phyloP scores from a whole-genome alignment of 2,888 invertebrate genomes.

The Drosophila greeni region DNA sequence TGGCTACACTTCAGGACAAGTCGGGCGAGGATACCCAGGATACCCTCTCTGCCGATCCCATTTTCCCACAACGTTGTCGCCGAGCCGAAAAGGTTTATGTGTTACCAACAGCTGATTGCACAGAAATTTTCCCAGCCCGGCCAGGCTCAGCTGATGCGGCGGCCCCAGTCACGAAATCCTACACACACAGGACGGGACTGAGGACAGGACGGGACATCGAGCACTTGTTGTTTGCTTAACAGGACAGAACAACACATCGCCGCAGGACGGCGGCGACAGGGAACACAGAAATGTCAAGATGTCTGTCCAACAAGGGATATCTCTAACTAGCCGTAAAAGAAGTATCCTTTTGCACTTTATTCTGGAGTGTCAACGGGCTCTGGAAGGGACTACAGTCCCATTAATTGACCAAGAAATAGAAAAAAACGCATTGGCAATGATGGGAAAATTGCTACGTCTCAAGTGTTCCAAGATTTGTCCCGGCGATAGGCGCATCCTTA shows the following conservation, averaged over 20 bases:
- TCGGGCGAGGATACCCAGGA: constrained; percentile 2
- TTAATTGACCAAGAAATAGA: constrained; percentile 62
- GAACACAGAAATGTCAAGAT: constrained; percentile 70
- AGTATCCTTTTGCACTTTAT: constrained; percentile 65
- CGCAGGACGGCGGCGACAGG: constrained; percentile 46
- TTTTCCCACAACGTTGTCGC: constrained; percentile 63
- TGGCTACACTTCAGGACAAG: constrained; percentile 57
- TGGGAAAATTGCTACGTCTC: constrained; percentile 65
- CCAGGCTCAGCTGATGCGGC: constrained; percentile 57
- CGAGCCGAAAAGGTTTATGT: constrained; percentile 24
- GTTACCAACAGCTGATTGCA: constrained; percentile 67
- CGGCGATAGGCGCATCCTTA: constrained; percentile 55
- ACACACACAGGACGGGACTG: not conserved
- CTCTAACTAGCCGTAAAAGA: constrained; percentile 70
- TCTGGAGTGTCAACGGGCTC: constrained; percentile 69
- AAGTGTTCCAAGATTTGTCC: constrained; percentile 70
- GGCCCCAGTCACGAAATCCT: constrained; percentile 5
- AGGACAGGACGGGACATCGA: constrained; percentile 16
- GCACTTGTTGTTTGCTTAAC: constrained; percentile 62
- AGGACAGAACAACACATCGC: constrained; percentile 49
- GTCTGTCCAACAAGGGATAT: constrained; percentile 69
- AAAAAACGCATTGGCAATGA: constrained; percentile 62
- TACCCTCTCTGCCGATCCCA: constrained; percentile 37
- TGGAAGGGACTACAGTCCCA: constrained; percentile 52
- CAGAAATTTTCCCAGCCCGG: constrained; percentile 68